A percentile compares a stretch with the other conserved stretches of the same genome.
These are phyloP conservation scores for Paraplagusia blochii DNA, from an alignment of 2,113 vertebrate genomes.

Conservation along the genomic window DNA sequence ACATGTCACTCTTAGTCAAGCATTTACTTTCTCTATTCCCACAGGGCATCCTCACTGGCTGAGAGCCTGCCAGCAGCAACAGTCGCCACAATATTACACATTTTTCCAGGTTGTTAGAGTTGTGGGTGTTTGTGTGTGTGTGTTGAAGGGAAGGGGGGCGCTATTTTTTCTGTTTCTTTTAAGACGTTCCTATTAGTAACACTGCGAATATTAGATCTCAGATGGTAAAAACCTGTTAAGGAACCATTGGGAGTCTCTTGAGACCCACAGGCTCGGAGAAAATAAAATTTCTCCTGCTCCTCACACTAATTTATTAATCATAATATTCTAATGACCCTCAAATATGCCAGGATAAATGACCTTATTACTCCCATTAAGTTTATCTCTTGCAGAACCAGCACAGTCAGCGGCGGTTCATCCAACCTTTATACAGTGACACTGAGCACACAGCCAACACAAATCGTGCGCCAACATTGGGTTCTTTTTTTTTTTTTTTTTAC, in stretches of 20 bases:
- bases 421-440: conserved; percentile 36
- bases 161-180: conserved; percentile 31
- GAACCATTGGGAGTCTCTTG: conserved; percentile 21
- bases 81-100: conserved; percentile 2
- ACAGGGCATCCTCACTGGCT: neutral
- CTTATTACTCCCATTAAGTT: conserved; percentile 46
- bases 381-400: conserved; percentile 29
- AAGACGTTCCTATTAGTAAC: conserved; percentile 53
- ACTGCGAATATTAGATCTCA: conserved; percentile 50
- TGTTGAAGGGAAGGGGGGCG: neutral
- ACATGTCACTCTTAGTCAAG: neutral
- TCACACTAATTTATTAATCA: conserved; percentile 60
- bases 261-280: conserved; percentile 19
- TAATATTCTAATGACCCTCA: conserved; percentile 55
- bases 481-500: conserved; percentile 7
- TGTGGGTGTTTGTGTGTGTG: neutral
- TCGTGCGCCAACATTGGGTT: conserved; percentile 27
- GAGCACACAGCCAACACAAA: conserved; percentile 24
- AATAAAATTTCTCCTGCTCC: conserved; percentile 23
- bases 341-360: conserved; percentile 47
- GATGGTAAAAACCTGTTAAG: conserved; percentile 57
- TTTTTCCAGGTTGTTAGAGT: neutral
- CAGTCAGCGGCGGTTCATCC: conserved; percentile 23
- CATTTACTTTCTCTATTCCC: neutral
- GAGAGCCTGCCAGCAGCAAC: neutral